phyloP scores from a whole-genome alignment of 2,888 invertebrate genomes.

The Melieria omissa region DNA sequence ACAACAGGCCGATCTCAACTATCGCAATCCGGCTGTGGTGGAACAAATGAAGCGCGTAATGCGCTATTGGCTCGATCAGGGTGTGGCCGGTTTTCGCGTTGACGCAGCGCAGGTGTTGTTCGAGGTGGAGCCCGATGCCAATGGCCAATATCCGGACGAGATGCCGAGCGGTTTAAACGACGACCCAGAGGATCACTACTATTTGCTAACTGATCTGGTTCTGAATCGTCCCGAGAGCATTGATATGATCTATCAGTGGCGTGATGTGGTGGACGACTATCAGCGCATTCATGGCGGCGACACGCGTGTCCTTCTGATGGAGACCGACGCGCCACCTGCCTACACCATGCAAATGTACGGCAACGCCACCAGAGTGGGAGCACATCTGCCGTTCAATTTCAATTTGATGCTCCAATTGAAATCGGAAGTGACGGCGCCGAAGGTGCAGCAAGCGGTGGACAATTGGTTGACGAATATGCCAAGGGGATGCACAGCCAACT shows the following conservation, averaged over 20 bases:
- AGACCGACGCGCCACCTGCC: constrained; percentile 69
- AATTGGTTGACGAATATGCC: constrained; percentile 74
- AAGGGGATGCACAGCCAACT: constrained; percentile 69
- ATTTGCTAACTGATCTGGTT: constrained; percentile 72
- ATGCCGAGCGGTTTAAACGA: constrained; percentile 66
- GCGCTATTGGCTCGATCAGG: constrained; percentile 79
- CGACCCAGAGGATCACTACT: constrained; percentile 70
- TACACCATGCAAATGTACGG: constrained; percentile 71
- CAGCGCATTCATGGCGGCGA: constrained; percentile 57
- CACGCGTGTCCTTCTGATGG: constrained; percentile 70
- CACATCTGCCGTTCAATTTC: constrained; percentile 76
- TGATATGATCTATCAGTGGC: constrained; percentile 70
- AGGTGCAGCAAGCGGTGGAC: constrained; percentile 71
- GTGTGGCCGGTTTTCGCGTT: constrained; percentile 81
- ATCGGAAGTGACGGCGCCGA: constrained; percentile 60
- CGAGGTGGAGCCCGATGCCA: constrained; percentile 64
- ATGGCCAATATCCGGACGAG: constrained; percentile 66
- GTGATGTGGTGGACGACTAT: constrained; percentile 69
- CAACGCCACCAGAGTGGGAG: constrained; percentile 66
- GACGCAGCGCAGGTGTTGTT: constrained; percentile 73
- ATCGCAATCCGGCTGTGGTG: constrained; percentile 74
- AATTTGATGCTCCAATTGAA: constrained; percentile 65
- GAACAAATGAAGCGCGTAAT: constrained; percentile 74
- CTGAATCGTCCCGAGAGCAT: constrained; percentile 72
- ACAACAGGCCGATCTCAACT: constrained; percentile 85